These are phyloP conservation scores for Ovis canadensis DNA, from an alignment of 2,113 vertebrate genomes.

Conservation along the genomic window DNA sequence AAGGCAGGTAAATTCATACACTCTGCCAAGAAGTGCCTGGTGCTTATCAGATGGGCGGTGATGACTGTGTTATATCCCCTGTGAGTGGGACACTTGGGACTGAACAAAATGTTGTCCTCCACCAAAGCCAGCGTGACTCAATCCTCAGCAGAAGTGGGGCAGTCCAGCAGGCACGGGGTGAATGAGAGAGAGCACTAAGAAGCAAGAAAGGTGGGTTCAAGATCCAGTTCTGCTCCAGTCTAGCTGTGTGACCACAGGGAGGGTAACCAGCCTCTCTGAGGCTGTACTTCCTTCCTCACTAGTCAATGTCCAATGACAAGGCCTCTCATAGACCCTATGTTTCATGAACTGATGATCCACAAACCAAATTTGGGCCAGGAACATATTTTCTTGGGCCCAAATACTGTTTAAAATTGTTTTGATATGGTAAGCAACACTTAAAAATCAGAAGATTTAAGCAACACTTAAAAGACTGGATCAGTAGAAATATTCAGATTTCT, in stretches of 20 bases:
- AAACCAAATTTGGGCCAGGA: not conserved
- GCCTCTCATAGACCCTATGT: not conserved
- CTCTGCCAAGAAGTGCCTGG: conserved; percentile 32
- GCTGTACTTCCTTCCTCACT: not conserved
- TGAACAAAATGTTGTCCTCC: not conserved
- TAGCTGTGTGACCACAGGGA: not conserved
- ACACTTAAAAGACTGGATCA: not conserved
- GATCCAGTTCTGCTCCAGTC: not conserved
- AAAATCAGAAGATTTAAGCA: not conserved
- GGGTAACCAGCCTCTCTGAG: not conserved
- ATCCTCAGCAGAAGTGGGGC: not conserved
- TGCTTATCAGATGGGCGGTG: conserved; percentile 15
- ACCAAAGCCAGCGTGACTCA: not conserved
- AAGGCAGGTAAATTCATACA: conserved; percentile 50
- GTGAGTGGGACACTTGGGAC: not conserved
- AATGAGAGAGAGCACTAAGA: not conserved
- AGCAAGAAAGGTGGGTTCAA: not conserved
- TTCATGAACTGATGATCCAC: not conserved
- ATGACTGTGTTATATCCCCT: conserved; percentile 8
- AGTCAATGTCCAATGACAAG: not conserved
- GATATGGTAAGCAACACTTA: not conserved
- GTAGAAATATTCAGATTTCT: not conserved
- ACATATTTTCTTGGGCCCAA: not conserved
- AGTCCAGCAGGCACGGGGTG: not conserved
- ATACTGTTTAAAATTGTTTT: not conserved